Conservation (phyloP, 2,888 invertebrate species). For the Ametastegia equiseti region DNA sequence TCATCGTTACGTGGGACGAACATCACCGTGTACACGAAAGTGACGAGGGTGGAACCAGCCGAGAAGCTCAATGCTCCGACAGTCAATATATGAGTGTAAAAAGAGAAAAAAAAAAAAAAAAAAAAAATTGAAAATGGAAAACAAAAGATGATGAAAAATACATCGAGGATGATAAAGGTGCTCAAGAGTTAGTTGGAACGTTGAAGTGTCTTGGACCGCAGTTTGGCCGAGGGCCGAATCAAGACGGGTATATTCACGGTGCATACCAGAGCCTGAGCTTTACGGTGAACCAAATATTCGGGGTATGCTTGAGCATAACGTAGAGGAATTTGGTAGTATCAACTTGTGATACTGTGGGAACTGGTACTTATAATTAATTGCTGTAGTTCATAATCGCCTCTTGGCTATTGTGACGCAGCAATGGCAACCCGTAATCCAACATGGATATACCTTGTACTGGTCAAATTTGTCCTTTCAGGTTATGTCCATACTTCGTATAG, state of each 20-base stretch:
- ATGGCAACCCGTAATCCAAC: constrained; percentile 18
- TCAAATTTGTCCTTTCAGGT: neutral
- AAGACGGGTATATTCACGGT: constrained; percentile 46
- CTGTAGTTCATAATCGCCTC: constrained; percentile 69
- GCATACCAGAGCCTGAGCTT: constrained; percentile 68
- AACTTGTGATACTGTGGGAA: constrained; percentile 64
- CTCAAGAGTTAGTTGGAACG: neutral
- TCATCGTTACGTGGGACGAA: constrained; percentile 25
- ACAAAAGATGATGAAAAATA: too few species aligned
- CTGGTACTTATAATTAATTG: constrained; percentile 69
- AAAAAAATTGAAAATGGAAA: too few species aligned
- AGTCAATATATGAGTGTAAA: too few species aligned
- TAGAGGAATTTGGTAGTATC: constrained; percentile 63
- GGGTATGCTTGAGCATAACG: constrained; percentile 60
- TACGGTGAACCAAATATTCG: constrained; percentile 65
- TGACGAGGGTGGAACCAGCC: neutral
- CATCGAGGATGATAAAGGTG: too few species aligned
- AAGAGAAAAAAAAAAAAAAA: too few species aligned
- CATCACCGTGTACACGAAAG: neutral
- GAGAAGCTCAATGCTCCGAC: too few species aligned
- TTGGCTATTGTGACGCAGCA: constrained; percentile 48
- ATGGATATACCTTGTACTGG: neutral
- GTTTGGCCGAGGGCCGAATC: constrained; percentile 13
- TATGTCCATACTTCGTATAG: neutral
- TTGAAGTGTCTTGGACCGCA: constrained; percentile 1